Evolutionary conservation across 2,888 invertebrate species (phyloP), one percentile per base, ranked within the genome.

Genomic region (Drosophila melanocephala): DNA sequence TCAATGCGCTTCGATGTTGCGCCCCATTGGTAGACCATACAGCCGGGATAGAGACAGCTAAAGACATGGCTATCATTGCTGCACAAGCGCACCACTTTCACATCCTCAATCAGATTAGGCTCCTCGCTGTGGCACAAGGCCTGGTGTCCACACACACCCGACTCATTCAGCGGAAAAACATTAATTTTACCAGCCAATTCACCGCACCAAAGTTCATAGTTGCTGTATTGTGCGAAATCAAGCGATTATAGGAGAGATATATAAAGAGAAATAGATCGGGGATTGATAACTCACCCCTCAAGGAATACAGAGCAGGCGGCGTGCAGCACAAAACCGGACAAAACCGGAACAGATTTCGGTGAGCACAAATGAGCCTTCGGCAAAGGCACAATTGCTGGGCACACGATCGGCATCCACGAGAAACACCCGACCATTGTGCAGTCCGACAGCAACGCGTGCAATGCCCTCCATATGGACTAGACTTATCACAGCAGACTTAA

Each of bases 21-120:
- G 87, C 97, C 96, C 98, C 98, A 99, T 91, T 97, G 97, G 93
- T 97, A 98, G 19, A 99, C 96, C 79, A 97, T 95, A 89, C 97
- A 97, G 0, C 98, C 97, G 10, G 98, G 98, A 92, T 97, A 96
- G 1, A 97, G 96, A 89, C 98, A 98, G 0, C 97, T 96, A 94
- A 97, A 96, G 10, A 97, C 96, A 53, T 94, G 94, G 4, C 94
- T 95, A 37, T 95, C 95, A 16, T 95, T 94, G 14, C 96, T 94
- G 12, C 96, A 95, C 50, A 97, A 94, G 79, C 97, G 95, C 37
- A 96, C 95, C 1, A 97, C 97, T 87, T 96, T 95, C 0, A 93
- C 87, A 79, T 93, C 92, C 58, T 92, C 92, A 32, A 92, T 92
- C 5, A 89, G 69, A 76, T 90, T 92, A 10, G 93, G 92, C 67